Conservation (phyloP, 2,888 invertebrate species). For the Bombylius discolor region DNA sequence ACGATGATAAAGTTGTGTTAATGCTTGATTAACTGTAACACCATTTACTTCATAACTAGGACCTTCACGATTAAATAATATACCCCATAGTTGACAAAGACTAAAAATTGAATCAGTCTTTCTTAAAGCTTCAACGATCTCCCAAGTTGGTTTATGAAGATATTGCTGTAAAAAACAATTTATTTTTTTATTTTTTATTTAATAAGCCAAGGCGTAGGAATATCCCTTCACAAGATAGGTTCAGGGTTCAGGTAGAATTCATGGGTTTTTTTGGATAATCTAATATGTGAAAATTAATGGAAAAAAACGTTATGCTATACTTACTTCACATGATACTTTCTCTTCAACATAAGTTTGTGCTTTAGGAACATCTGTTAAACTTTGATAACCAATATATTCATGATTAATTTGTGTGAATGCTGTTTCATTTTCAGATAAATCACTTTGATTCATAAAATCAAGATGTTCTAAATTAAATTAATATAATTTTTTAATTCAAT, state of each 20-base stretch:
- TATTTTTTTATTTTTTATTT: too few species aligned
- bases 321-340: conserved; percentile 39
- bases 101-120: conserved; percentile 60
- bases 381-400: conserved; percentile 89
- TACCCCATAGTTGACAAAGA: conserved; percentile 72
- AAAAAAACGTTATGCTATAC: conserved; percentile 10
- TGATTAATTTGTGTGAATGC: conserved; percentile 83
- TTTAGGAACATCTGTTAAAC: conserved; percentile 86
- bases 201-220: too few species aligned
- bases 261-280: not conserved
- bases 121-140: conserved; percentile 60
- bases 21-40: conserved; percentile 49
- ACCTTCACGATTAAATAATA: conserved; percentile 69
- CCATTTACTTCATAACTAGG: conserved; percentile 59
- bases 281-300: not conserved
- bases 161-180: conserved; percentile 40
- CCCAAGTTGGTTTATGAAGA: conserved; percentile 51
- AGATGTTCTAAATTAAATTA: conserved; percentile 60
- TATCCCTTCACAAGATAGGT: too few species aligned
- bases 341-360: conserved; percentile 62
- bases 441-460: conserved; percentile 85
- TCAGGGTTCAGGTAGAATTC: too few species aligned
- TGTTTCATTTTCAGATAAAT: conserved; percentile 58
- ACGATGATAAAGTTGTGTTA: conserved; percentile 61
- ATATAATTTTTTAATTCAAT: not conserved